phyloP scores from a whole-genome alignment of 2,113 vertebrate genomes.

The Isichthys henryi region DNA sequence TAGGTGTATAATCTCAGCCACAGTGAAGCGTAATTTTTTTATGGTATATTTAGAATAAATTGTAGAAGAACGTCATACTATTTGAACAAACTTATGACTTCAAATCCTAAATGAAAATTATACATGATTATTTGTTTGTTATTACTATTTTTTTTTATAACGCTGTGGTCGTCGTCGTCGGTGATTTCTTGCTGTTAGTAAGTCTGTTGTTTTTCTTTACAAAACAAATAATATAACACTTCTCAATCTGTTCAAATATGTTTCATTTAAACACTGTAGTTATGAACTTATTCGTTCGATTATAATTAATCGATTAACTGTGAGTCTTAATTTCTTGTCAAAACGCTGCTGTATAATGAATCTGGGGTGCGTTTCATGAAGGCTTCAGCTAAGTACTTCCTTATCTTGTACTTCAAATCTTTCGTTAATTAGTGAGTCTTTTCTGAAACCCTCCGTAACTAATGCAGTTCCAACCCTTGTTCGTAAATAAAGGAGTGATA shows the following conservation, averaged over 20 bases:
- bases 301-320: not conserved
- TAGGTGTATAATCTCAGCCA: not conserved
- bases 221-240: not conserved
- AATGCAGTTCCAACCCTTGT: not conserved
- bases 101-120: not conserved
- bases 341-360: not conserved
- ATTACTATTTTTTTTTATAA: not conserved
- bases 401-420: not conserved
- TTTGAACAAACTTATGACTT: not conserved
- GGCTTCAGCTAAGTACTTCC: not conserved
- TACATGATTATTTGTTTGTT: not conserved
- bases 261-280: not conserved
- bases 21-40: not conserved
- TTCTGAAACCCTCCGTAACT: not conserved
- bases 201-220: not conserved
- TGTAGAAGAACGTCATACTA: not conserved
- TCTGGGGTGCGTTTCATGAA: not conserved
- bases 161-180: not conserved
- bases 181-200: not conserved
- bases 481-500: not conserved
- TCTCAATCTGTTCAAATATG: not conserved
- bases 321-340: not conserved
- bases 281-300: not conserved
- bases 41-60: not conserved
- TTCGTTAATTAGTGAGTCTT: not conserved